phyloP scores from a whole-genome alignment of 2,888 invertebrate species.

The Metacarcinus magister region DNA sequence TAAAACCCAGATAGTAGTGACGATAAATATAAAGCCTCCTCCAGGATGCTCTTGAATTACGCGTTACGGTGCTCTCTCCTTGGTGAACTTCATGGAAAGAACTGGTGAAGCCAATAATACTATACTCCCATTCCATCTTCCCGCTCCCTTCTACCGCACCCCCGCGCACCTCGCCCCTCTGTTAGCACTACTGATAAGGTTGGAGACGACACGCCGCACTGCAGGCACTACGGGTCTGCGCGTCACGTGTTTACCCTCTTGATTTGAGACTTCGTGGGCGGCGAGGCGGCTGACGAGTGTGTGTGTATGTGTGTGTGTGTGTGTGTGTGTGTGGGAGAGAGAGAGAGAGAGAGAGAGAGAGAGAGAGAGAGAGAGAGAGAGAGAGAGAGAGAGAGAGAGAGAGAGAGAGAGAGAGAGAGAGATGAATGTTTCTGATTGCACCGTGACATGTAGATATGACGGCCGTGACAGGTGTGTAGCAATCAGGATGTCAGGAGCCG shows the following conservation, averaged over 20 bases:
- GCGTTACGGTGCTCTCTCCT: neutral
- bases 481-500: too few species aligned
- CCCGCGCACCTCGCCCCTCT: neutral
- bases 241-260: slow-evolving; percentile 43
- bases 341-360: slow-evolving; percentile 26
- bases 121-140: neutral
- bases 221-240: neutral
- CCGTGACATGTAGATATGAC: too few species aligned
- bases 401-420: slow-evolving; percentile 39
- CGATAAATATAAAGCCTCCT: neutral
- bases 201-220: neutral
- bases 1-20: neutral
- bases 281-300: neutral
- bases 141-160: too few species aligned
- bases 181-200: slow-evolving; percentile 8
- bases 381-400: slow-evolving; percentile 39
- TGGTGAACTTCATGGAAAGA: neutral
- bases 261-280: slow-evolving; percentile 31
- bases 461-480: too few species aligned
- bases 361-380: slow-evolving; percentile 33
- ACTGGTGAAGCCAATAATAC: neutral
- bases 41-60: neutral
- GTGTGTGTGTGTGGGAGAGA: neutral
- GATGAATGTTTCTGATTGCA: neutral
- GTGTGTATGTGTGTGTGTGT: neutral